Base-by-base conservation (phyloP, 2,797 vertebrate genomes). In the Enteromius radiatus region DNA sequence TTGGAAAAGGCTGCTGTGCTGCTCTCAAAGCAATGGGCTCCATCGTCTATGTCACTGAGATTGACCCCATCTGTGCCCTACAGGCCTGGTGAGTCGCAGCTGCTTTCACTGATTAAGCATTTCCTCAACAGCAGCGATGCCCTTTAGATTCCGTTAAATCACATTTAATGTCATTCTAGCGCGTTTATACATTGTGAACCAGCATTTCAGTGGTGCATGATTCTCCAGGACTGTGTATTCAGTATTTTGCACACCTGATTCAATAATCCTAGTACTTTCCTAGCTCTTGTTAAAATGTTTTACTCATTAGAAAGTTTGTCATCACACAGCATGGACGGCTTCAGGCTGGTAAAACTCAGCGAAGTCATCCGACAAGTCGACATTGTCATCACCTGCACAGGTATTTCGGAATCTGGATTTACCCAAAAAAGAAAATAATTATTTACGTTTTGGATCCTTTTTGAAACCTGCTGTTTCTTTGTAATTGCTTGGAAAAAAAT, bases 301-400 rank as follows among this genome's bases (percentile, higher is more conserved):
- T 28, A 71, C 31, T 54, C 5, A 0, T 36, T 54, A 71, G 17
- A 49, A 49, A 33, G 26, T 43, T 41, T 75, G n/a, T 76, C n/a
- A 28, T 63, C 17, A 43, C 56, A 33, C 92, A 99, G 98, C 93
- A 99, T 99, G 98, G 98, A 99, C 21, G 98, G 98, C 77, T 99
- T 99, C 93, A 94, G 98, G 85, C 95, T 99, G 94, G 97, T 99
- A 89, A 99, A 99, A 89, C 96, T 99, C 87, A 98, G 95, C 0
- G 98, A 99, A 76, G 97, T 99, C 89, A 98, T 99, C 92, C 95
- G 98, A 89, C 98, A 99, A 89, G 97, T 98, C 33, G 98, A 99
- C 91, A 98, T 99, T 10, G 96, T 99, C 91, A 99, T 99, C 93
- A 99, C 98, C 89, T 99, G 98, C 94, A 99, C 98, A 92, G 98